Conservation (phyloP, 1,140 invertebrate genomes). For the Sipha flava region DNA sequence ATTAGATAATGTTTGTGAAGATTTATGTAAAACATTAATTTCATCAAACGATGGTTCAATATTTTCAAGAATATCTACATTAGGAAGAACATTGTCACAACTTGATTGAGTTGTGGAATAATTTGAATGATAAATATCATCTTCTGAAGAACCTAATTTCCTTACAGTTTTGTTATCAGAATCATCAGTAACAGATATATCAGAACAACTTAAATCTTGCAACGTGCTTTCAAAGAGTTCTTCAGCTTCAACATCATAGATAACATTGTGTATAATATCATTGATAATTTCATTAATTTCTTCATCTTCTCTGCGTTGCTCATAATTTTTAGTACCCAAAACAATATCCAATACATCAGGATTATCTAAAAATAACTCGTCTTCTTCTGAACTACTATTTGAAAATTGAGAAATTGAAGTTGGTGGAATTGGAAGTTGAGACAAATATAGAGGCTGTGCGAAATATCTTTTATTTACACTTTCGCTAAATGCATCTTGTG, state of each 20-base stretch:
- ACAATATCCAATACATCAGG: neutral
- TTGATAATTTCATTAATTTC: neutral
- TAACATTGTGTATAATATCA: neutral
- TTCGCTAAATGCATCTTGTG: constrained; percentile 9
- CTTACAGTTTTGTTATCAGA: neutral
- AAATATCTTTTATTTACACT: constrained; percentile 20
- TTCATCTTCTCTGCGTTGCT: neutral
- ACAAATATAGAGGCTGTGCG: neutral
- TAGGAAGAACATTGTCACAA: neutral
- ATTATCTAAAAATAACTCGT: constrained; percentile 21
- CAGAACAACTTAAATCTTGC: constrained; percentile 25
- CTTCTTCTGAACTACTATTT: constrained; percentile 23
- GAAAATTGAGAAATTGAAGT: neutral
- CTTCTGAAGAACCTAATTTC: neutral
- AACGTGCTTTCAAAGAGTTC: neutral
- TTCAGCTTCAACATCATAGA: neutral
- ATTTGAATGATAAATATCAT: neutral
- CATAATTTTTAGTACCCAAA: constrained; percentile 12
- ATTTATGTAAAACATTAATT: neutral
- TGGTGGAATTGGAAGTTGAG: constrained; percentile 7
- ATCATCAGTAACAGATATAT: constrained; percentile 6
- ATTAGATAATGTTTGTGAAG: neutral
- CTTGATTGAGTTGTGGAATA: neutral
- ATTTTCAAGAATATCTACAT: neutral
- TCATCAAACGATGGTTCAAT: neutral